These are phyloP conservation scores for Pyrgus malvae DNA, from an alignment of 2,888 invertebrate genomes.

Conservation along the genomic window DNA sequence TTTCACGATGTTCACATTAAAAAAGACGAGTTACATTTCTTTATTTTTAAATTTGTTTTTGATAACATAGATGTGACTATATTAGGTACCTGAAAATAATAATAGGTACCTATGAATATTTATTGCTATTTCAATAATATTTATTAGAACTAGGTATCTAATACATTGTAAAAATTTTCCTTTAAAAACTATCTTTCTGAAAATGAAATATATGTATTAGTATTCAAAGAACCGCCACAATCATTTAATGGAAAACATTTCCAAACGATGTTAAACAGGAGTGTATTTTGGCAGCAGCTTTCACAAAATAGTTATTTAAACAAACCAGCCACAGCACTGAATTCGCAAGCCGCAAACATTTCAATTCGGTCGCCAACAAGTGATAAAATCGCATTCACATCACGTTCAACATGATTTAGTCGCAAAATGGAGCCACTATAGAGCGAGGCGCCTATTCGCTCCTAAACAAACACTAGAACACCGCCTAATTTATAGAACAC, in stretches of 20 bases:
- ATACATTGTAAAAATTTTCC: too few relatives aligned
- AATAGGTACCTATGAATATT: too few relatives aligned
- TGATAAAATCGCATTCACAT: constrained; percentile 40
- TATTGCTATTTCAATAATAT: too few relatives aligned
- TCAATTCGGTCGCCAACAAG: constrained; percentile 38
- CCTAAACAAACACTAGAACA: constrained; percentile 66
- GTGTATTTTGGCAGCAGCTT: constrained; percentile 12
- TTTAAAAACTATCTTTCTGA: too few relatives aligned
- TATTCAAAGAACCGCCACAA: background rate
- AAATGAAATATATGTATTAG: background rate
- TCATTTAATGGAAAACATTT: background rate
- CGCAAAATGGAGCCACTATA: constrained; percentile 33
- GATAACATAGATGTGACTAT: too few relatives aligned
- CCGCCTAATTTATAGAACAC: constrained; percentile 64
- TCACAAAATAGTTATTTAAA: constrained; percentile 19
- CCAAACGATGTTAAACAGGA: background rate
- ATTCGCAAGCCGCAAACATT: constrained; percentile 34
- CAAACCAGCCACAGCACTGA: constrained; percentile 28
- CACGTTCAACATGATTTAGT: constrained; percentile 40
- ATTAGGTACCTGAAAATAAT: too few relatives aligned
- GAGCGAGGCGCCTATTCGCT: constrained; percentile 37
- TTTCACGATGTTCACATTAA: too few relatives aligned
- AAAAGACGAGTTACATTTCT: too few relatives aligned
- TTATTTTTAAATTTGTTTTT: too few relatives aligned
- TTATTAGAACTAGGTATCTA: too few relatives aligned